Conservation (phyloP, 2,797 vertebrate genomes). For the Scarus forsteni region DNA sequence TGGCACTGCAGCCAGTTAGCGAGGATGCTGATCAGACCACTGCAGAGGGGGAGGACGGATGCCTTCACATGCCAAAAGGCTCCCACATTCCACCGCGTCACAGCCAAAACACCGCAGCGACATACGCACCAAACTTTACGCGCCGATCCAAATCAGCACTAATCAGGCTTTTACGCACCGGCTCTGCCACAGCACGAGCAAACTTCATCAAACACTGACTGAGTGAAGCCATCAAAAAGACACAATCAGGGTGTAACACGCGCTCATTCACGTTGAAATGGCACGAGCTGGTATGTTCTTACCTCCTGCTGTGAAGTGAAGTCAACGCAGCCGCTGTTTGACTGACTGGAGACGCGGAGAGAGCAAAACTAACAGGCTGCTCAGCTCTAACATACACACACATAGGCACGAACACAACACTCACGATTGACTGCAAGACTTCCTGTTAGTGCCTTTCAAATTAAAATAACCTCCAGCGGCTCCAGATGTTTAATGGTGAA, state of each 20-base stretch:
- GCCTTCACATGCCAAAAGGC: slow-evolving; percentile 27
- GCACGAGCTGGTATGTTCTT: background rate
- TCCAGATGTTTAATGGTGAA: background rate
- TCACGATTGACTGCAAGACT: background rate
- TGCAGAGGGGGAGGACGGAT: slow-evolving; percentile 42
- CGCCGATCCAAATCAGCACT: background rate
- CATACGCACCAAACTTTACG: slow-evolving; percentile 28
- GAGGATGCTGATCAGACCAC: slow-evolving; percentile 18
- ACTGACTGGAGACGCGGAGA: background rate
- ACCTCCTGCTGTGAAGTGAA: slow-evolving; percentile 44
- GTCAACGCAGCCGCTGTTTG: background rate
- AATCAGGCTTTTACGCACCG: slow-evolving; percentile 22
- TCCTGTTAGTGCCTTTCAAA: slow-evolving; percentile 23
- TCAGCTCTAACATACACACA: rapidly evolving
- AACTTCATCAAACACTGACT: slow-evolving; percentile 9
- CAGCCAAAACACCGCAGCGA: background rate
- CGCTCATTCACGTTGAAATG: background rate
- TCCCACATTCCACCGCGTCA: background rate
- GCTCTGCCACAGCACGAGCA: background rate
- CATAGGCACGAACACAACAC: no score
- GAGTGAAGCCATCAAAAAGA: background rate
- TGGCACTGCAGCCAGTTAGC: background rate
- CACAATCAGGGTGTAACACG: background rate
- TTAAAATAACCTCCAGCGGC: background rate
- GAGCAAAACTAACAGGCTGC: background rate